A percentile compares a stretch with the other conserved stretches of the same genome.
These are phyloP conservation scores for Sturnira hondurensis DNA, from an alignment of 2,113 vertebrate genomes.

Conservation along the genomic window DNA sequence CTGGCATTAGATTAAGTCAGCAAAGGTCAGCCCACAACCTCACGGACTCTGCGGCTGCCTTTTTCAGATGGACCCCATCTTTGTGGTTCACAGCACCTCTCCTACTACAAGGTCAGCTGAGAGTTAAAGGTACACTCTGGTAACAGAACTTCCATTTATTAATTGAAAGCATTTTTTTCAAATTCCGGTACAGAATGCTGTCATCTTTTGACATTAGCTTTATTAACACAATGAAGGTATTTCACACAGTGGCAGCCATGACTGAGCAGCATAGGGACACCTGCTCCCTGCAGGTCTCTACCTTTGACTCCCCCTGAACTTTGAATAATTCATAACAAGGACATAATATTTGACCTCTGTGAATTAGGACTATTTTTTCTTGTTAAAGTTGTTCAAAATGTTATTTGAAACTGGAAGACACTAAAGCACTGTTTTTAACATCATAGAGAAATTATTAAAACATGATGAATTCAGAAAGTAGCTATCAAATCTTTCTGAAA, in stretches of 20 bases:
- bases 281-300: not conserved
- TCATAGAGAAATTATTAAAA: not conserved
- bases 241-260: not conserved
- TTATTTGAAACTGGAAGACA: slow-evolving; percentile 23
- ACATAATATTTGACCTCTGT: slow-evolving; percentile 39
- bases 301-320: slow-evolving; percentile 39
- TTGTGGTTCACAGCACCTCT: not conserved
- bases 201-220: slow-evolving; percentile 37
- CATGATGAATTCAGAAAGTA: not conserved
- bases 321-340: slow-evolving; percentile 51
- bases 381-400: slow-evolving; percentile 24
- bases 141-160: slow-evolving; percentile 39
- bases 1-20: not conserved
- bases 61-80: not conserved
- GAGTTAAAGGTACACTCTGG: not conserved
- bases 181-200: slow-evolving; percentile 7
- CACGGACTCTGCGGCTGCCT: not conserved
- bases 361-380: slow-evolving; percentile 35
- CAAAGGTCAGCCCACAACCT: not conserved
- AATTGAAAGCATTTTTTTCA: slow-evolving; percentile 49
- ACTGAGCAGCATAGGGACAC: slow-evolving; percentile 11
- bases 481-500: not conserved
- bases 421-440: not conserved
- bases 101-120: not conserved
- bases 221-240: slow-evolving; percentile 41